phyloP scores from a whole-genome alignment of 2,113 vertebrate genomes.

The Dermatemys mawii region DNA sequence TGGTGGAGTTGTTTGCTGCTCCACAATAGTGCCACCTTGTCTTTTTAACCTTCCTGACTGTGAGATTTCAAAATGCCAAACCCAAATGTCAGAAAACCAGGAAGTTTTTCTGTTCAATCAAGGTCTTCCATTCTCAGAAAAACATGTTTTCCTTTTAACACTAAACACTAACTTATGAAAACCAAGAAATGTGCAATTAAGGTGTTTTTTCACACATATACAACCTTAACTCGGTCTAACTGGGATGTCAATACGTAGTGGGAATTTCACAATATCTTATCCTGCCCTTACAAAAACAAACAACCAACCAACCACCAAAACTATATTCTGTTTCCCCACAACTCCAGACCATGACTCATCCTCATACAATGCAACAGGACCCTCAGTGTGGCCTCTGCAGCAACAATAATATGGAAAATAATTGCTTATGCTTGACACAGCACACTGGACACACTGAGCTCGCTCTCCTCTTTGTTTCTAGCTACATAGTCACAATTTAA shows the following conservation, averaged over 20 bases:
- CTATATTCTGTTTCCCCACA: too few species aligned
- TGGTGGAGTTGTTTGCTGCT: not conserved
- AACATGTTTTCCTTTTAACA: not conserved
- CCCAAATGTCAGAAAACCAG: not conserved
- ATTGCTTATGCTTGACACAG: not conserved
- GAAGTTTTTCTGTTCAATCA: not conserved
- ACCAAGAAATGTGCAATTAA: constrained; percentile 12
- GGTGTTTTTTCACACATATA: not conserved
- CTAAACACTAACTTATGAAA: not conserved
- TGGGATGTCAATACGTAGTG: not conserved
- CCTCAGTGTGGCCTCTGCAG: not conserved
- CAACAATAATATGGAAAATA: not conserved
- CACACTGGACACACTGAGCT: not conserved
- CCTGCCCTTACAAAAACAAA: not conserved
- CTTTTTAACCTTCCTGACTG: not conserved
- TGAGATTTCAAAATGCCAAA: not conserved
- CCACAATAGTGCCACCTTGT: not conserved
- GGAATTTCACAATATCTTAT: not conserved
- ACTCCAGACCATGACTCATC: too few species aligned
- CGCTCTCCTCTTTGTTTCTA: not conserved
- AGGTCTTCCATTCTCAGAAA: not conserved
- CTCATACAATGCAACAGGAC: too few species aligned
- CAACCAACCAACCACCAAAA: too few species aligned
- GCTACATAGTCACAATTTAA: not conserved
- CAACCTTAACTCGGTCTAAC: not conserved